Conservation (phyloP, 1,140 invertebrate species). For the Leptinotarsa texana region DNA sequence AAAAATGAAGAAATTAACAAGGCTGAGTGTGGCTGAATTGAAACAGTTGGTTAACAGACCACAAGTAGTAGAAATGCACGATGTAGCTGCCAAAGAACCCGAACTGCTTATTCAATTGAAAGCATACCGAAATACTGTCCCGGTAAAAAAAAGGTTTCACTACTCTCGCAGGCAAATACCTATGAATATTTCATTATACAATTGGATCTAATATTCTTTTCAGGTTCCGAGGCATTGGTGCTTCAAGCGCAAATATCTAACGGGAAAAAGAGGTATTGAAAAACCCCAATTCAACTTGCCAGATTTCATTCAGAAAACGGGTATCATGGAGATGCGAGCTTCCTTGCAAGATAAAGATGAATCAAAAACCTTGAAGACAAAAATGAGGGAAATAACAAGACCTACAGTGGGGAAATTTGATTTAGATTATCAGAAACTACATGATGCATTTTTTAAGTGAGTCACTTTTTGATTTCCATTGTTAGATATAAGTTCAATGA, state of each 20-base stretch:
- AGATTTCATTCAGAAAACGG: constrained; percentile 98
- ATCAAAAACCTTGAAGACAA: constrained; percentile 94
- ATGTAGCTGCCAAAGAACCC: constrained; percentile 97
- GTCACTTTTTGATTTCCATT: constrained; percentile 31
- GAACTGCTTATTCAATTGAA: constrained; percentile 94
- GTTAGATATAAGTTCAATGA: not conserved
- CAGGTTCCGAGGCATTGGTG: constrained; percentile 97
- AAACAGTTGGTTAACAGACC: constrained; percentile 92
- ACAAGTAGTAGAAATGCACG: constrained; percentile 99
- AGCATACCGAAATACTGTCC: constrained; percentile 92
- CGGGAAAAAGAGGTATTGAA: constrained; percentile 97
- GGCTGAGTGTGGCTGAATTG: constrained; percentile 93
- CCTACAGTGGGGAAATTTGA: constrained; percentile 99
- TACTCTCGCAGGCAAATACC: not conserved
- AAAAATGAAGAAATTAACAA: constrained; percentile 91
- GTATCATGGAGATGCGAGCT: constrained; percentile 99
- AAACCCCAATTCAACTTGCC: constrained; percentile 98
- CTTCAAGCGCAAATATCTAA: constrained; percentile 86
- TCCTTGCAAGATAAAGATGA: constrained; percentile 98
- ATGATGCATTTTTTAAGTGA: constrained; percentile 98
- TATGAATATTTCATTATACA: not conserved
- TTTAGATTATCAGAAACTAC: constrained; percentile 99
- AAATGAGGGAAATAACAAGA: constrained; percentile 95
- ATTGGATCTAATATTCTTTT: not conserved
- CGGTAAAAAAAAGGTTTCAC: constrained; percentile 66